Evolutionary conservation across 2,888 invertebrate species (phyloP), one percentile per base, ranked within the genome.

Genomic region (Acanthopleura granulata): DNA sequence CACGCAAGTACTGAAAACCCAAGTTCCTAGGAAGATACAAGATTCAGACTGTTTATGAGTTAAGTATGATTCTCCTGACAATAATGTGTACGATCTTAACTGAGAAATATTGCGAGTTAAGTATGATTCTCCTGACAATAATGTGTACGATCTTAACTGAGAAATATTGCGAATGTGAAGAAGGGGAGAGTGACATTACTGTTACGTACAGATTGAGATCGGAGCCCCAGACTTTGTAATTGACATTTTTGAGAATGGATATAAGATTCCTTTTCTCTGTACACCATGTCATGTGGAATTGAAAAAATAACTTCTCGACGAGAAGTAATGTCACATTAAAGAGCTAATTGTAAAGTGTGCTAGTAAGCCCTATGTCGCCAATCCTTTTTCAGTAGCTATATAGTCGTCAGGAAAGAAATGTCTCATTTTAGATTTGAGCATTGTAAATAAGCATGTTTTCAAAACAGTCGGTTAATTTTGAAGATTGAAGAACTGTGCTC

Each of bases 401-500:
- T 29, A 73, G 29, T 29, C 16, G 27, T 57, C 29, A 14, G 73
- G 73, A 22, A 73, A 73, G 40, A 62, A 73, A 73, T 12, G 61
- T 11, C 30, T 73, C 30, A 73, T 73, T 61, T 61, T 57, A 49
- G 73, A 73, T 61, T 30, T 73, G 73, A 61, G 61, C 27, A 27
- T 49, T n/a, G n/a, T n/a, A n/a, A n/a, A n/a, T n/a, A n/a, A 50
- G 22, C 6, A 57, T 61, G n/a, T 18, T 57, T 61, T 62, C 22
- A 49, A 74, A 74, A n/a, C 49, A 69, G 16, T n/a, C 18, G 30
- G 30, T 70, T 1, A 74, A 74, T 27, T 72, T 25, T 49, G 72
- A 76, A 74, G 74, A 76, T 51, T 75, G n/a, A 1, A 14, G 3
- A 11, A 49, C 57, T 30, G 74, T 72, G 3, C 51, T 27, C 49